Base-by-base conservation (phyloP, 1,140 invertebrate species). In the Leucophenga varia region DNA sequence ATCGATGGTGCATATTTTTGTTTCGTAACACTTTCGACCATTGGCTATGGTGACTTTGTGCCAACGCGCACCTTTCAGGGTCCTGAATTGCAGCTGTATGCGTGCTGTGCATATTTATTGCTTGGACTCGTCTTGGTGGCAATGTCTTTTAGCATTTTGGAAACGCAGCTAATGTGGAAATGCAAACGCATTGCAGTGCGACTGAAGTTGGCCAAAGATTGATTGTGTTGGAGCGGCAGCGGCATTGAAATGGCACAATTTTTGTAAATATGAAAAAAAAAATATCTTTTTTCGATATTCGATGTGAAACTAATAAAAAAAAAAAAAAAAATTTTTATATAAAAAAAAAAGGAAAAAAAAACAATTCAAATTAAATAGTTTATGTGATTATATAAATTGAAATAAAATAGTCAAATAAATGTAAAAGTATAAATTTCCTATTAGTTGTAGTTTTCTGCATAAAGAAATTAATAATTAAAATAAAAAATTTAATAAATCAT, bases 111-210 rank as follows among this genome's bases (percentile, higher is more conserved):
- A 1, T 96, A 95, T 73, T 74, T 96, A 25, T 80, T 95, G 25
- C 81, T 95, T 52, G 93, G 93, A 17, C 80, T 96, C 20, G 88
- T 93, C 10, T 77, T 96, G 21, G 86, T 96, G 55, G 91, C 93
- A 1, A 95, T 94, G 91, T 90, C 91, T 42, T 95, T 94, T 65
- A 93, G 89, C 72, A 79, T 96, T 21, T 85, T 96, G 47, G 92
- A 96, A 75, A 91, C 95, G 51, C 90, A 95, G 74, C 85, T 95
- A 1, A 83, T 90, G 30, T 77, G 83, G 51, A 86, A 87, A 59
- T 89, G 87, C 77, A 82, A 82, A 63, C 79, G 84, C 40, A 74
- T 88, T 55, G 87, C 84, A 8, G 69, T 74, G 32, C 61, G 72
- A 70, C 64, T 75, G 61, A 75, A 74, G 69, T 52, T 74, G 47